Base-by-base conservation (phyloP, 2,888 invertebrate species). In the Linyphia triangularis region DNA sequence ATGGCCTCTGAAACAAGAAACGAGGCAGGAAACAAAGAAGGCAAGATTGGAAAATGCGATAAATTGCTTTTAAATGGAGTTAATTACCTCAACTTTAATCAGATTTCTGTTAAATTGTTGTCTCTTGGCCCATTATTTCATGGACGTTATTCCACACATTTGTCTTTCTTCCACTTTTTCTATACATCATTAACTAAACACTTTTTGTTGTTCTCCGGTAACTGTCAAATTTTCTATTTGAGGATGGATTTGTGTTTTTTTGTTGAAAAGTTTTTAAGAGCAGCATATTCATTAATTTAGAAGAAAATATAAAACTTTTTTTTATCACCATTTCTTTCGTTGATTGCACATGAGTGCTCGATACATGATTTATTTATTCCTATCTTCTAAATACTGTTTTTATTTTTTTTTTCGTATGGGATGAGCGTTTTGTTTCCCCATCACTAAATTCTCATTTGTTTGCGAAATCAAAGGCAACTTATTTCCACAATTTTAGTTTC, bases 1-100 rank as follows among this genome's bases (percentile, higher is more conserved):
- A 51, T 19, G 28, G n/a, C 57, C 4, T 3, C 59, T 22, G 33
- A 33, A 30, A 43, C 40, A 70, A 70, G 16, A 26, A 30, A 24
- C 40, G 16, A 16, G 16, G 22, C 4, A 13, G 51, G 51, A 33
- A 40, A 40, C 33, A 65, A 79, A 51, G 43, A 9, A 33, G 4
- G 6, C 2, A 10, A 77, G 78, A 79, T 79, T 51, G 67, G 51
- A 51, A 67, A 79, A 79, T 7, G 78, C 78, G 78, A 79, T 79
- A 79, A 79, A 79, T 79, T 65, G 78, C 78, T 79, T 79, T 79
- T 67, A 79, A 79, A 79, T 78, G 78, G 67, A 79, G 78, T 79
- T 79, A 79, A 79, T 79, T 79, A 67, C 51, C 67, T 65, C 30
- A 5, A 43, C 19, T 79, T 79, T 79, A 79, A 67, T 67, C 78